phyloP scores from a whole-genome alignment of 53 echinoderm and acorn worm genomes.

The Paelopatides confundens region DNA sequence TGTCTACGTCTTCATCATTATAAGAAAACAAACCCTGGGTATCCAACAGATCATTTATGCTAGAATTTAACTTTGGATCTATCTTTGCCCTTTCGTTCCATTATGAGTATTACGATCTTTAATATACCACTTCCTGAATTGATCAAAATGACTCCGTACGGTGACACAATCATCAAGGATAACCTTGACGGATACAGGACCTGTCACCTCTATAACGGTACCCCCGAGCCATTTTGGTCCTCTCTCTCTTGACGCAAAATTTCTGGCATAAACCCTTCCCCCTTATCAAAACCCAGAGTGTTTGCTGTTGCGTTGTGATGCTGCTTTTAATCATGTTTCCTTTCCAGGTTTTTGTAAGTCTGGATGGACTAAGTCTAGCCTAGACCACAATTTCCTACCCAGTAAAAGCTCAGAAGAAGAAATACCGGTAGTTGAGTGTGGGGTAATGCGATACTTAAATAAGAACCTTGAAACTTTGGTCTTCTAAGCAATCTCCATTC shows the following conservation, averaged over 20 bases:
- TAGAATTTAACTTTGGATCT: no score
- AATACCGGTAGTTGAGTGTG: background rate
- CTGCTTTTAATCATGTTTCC: background rate
- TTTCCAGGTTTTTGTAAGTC: background rate
- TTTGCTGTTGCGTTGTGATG: background rate
- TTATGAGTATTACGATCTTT: no score
- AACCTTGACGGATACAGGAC: no score
- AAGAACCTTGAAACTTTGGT: no score
- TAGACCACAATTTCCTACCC: background rate
- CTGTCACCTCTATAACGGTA: background rate
- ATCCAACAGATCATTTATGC: no score
- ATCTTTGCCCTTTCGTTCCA: no score
- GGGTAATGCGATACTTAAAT: no score
- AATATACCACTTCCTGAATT: background rate
- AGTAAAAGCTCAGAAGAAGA: no score
- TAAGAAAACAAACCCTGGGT: no score
- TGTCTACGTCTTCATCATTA: no score
- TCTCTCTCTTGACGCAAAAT: slow-evolving; percentile 20
- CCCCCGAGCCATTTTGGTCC: background rate
- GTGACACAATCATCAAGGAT: background rate
- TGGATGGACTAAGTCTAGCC: background rate
- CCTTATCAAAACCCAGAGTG: background rate
- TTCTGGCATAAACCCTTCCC: background rate
- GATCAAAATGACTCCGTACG: no score
- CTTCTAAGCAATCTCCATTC: no score